Evolutionary conservation across 2,888 invertebrate species (phyloP).

Genomic region (Drosophila anceps): DNA sequence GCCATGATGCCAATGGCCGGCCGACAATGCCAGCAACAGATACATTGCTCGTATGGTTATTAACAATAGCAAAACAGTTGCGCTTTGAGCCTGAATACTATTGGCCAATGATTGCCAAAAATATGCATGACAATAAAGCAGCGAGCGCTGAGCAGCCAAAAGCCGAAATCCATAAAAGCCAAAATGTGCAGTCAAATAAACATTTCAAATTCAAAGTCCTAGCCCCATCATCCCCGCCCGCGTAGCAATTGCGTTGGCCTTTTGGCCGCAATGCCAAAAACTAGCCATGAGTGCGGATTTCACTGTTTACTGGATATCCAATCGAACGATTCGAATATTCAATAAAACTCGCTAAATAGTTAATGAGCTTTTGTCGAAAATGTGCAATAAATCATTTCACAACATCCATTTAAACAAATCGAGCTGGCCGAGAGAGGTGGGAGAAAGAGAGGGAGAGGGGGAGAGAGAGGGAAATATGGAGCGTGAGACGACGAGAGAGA

Average conservation of each 20-base stretch:
- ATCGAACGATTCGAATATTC: conserved; percentile 11
- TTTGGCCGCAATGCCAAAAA: conserved; percentile 3
- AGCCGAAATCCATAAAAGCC: conserved; percentile 16
- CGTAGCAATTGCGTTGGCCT: conserved; percentile 2
- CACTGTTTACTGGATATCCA: conserved; percentile 6
- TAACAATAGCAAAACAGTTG: conserved; percentile 36
- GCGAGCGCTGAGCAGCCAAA: conserved; percentile 15
- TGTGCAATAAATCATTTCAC: not conserved
- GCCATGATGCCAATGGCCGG: conserved; percentile 41
- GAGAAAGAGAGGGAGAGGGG: not conserved
- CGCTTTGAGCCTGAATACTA: conserved; percentile 38
- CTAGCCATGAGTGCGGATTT: conserved; percentile 7
- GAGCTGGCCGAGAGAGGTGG: not conserved
- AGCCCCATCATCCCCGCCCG: not conserved
- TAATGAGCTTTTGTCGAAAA: conserved; percentile 1
- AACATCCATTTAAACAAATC: not conserved
- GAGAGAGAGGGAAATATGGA: not conserved
- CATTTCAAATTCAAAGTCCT: conserved; percentile 7
- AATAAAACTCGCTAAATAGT: conserved; percentile 10
- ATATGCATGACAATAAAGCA: conserved; percentile 16
- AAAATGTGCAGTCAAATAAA: conserved; percentile 17
- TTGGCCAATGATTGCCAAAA: conserved; percentile 14
- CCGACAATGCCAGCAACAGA: conserved; percentile 13
- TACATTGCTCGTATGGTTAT: conserved; percentile 1
- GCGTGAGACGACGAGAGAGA: too few species aligned